A percentile compares a stretch with the other conserved stretches of the same genome.
Evolutionary conservation across 1,140 invertebrate species (phyloP).

Genomic region (Drosophila serrata): DNA sequence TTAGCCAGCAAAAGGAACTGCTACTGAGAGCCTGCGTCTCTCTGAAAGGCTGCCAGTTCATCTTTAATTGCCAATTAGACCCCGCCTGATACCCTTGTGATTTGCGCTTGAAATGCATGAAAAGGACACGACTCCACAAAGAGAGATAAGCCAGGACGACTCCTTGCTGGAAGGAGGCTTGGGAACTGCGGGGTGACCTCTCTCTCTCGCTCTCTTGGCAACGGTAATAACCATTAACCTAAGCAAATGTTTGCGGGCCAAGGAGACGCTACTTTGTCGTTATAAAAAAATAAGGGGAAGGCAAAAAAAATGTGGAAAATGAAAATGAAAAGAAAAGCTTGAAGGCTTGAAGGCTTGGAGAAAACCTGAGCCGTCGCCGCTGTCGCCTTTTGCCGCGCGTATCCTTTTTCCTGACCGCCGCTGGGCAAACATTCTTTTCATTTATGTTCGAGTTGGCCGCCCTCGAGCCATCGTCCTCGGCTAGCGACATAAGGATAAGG

Average conservation of each 20-base stretch:
- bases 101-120: slow-evolving; percentile 74
- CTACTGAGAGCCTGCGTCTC: slow-evolving; percentile 5
- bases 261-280: slow-evolving; percentile 47
- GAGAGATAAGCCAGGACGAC: slow-evolving; percentile 35
- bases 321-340: slow-evolving; percentile 39
- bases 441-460: slow-evolving; percentile 56
- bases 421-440: slow-evolving; percentile 69
- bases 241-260: slow-evolving; percentile 75
- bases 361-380: slow-evolving; percentile 35
- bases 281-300: slow-evolving; percentile 17
- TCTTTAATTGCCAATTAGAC: slow-evolving; percentile 80
- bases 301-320: slow-evolving; percentile 41
- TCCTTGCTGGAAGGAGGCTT: slow-evolving; percentile 19
- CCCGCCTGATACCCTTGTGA: slow-evolving; percentile 73
- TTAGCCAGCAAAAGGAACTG: slow-evolving; percentile 10
- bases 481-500: slow-evolving; percentile 65
- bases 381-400: slow-evolving; percentile 27
- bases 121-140: slow-evolving; percentile 47
- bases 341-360: slow-evolving; percentile 8
- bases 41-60: slow-evolving; percentile 45
- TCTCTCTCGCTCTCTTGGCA: slow-evolving; percentile 18
- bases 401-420: slow-evolving; percentile 71
- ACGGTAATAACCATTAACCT: slow-evolving; percentile 65
- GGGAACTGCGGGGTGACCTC: slow-evolving; percentile 25
- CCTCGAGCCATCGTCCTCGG: slow-evolving; percentile 39